Evolutionary conservation across 1,140 invertebrate species (phyloP).

Genomic region (Agraylea sexmaculata): DNA sequence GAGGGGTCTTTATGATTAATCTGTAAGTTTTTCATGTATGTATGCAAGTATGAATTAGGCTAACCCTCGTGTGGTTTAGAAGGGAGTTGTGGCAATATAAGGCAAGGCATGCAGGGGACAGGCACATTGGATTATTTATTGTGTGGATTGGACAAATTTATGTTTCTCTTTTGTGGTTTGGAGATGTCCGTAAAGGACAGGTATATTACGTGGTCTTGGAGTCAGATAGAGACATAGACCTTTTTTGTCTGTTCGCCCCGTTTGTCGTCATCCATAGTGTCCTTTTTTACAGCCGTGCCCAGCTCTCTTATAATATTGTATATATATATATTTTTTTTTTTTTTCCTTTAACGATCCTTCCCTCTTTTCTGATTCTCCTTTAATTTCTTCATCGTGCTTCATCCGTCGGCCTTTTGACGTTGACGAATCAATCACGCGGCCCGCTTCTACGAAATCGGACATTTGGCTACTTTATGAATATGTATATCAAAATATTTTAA

Average conservation of each 20-base stretch:
- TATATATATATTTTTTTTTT: slow-evolving; percentile 8
- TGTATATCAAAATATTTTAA: too few relatives aligned
- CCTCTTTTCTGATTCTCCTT: too few relatives aligned
- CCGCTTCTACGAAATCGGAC: too few relatives aligned
- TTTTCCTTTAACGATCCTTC: slow-evolving; percentile 5
- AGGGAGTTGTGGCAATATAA: background rate
- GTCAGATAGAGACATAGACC: slow-evolving; percentile 8
- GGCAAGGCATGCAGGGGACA: slow-evolving; percentile 7
- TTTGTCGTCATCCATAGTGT: too few relatives aligned
- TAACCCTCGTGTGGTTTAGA: slow-evolving; percentile 15
- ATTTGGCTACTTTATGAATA: too few relatives aligned
- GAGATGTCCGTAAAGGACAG: too few relatives aligned
- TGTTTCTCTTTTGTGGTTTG: slow-evolving; percentile 21
- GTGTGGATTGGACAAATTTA: slow-evolving; percentile 21
- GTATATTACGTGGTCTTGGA: too few relatives aligned
- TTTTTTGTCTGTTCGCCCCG: slow-evolving; percentile 15
- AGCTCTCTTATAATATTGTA: too few relatives aligned
- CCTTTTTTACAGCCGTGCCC: too few relatives aligned
- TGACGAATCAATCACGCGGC: slow-evolving; percentile 13
- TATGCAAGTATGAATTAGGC: too few relatives aligned
- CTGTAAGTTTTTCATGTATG: too few relatives aligned
- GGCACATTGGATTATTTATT: slow-evolving; percentile 19
- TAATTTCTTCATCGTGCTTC: slow-evolving; percentile 12
- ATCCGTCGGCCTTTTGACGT: slow-evolving; percentile 8
- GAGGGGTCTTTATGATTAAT: too few relatives aligned